phyloP scores from a whole-genome alignment of 2,888 invertebrate genomes.

The Horisme vitalbata region DNA sequence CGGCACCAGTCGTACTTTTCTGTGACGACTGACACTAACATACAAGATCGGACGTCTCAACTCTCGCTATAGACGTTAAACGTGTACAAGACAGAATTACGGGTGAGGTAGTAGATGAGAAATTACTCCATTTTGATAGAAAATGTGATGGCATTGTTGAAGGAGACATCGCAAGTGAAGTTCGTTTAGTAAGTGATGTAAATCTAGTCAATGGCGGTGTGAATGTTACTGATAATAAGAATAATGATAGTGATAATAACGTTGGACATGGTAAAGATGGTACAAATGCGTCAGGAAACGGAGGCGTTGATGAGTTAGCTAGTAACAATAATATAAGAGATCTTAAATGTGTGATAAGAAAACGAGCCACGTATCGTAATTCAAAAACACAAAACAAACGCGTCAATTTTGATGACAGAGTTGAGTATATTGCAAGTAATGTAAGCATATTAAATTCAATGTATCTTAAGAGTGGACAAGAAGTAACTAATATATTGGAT shows the following conservation, averaged over 20 bases:
- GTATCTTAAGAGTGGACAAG: conserved; percentile 20
- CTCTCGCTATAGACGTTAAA: background rate
- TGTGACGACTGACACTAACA: conserved; percentile 79
- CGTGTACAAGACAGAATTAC: conserved; percentile 6
- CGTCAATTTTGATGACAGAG: conserved; percentile 39
- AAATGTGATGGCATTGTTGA: background rate
- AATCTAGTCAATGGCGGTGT: background rate
- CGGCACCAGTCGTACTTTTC: conserved; percentile 84
- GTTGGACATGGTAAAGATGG: background rate
- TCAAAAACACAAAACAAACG: conserved; percentile 29
- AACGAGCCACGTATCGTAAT: conserved; percentile 7
- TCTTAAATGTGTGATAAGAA: conserved; percentile 9
- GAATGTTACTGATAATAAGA: background rate
- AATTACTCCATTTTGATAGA: no score
- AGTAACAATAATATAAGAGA: conserved; percentile 1
- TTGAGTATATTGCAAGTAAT: conserved; percentile 23
- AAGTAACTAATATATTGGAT: conserved; percentile 12
- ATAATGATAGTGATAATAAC: background rate
- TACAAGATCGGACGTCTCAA: conserved; percentile 15
- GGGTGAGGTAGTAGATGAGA: background rate
- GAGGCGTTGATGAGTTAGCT: background rate
- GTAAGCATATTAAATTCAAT: conserved; percentile 22
- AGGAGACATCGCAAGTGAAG: background rate
- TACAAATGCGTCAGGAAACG: background rate
- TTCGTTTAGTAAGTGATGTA: conserved; percentile 4